Percentiles rank a stretch among this genome's conserved stretches.
These are phyloP conservation scores for Mionectes olivaceus DNA, from an alignment of 2,797 vertebrate genomes.

Conservation along the genomic window DNA sequence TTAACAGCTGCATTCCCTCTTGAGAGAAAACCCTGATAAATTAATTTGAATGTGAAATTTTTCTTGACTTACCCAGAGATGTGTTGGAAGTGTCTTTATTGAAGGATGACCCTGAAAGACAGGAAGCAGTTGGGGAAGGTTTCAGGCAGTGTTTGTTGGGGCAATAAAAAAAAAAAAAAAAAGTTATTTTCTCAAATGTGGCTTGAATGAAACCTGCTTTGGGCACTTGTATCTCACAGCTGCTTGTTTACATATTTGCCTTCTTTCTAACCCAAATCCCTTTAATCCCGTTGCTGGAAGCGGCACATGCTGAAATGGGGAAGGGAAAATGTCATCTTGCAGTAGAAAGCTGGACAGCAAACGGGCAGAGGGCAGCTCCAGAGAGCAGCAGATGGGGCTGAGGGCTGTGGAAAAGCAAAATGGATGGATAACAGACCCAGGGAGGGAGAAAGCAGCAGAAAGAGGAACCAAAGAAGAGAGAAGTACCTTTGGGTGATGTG, in stretches of 20 bases:
- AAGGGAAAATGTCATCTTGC: neutral
- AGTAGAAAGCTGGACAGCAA: neutral
- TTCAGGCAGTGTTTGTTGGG: neutral
- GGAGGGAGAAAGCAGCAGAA: neutral
- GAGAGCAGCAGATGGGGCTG: neutral
- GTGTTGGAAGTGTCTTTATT: neutral
- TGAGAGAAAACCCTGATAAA: constrained; percentile 12
- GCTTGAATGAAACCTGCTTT: neutral
- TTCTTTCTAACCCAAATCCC: neutral
- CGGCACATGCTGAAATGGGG: neutral
- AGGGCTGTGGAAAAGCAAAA: neutral
- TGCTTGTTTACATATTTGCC: constrained; percentile 40
- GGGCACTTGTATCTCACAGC: neutral
- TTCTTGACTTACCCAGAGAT: neutral
- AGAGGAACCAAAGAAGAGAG: neutral
- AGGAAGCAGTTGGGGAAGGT: neutral
- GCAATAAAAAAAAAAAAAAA: neutral
- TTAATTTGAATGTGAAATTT: neutral
- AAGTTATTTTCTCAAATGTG: neutral
- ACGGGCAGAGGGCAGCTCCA: neutral
- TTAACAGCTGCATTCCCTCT: constrained; percentile 24
- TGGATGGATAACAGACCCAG: neutral
- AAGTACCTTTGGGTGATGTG: neutral
- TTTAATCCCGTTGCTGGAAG: neutral
- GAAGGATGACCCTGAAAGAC: neutral